Percentiles rank a stretch among this genome's conserved stretches.
phyloP scores from a whole-genome alignment of 1,140 invertebrate genomes.

The Arion vulgaris region DNA sequence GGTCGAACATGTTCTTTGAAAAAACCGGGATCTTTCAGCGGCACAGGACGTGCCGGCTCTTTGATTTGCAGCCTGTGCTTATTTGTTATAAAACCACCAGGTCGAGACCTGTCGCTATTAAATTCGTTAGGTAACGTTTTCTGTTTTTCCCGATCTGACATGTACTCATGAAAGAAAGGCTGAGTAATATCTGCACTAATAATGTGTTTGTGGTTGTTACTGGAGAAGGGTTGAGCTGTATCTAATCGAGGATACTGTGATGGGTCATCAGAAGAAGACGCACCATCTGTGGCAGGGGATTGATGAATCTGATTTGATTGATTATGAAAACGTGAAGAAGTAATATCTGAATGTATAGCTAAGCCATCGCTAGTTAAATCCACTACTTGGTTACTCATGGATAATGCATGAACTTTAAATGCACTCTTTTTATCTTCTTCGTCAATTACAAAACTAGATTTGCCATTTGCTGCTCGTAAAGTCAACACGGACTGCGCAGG shows the following conservation, averaged over 20 bases:
- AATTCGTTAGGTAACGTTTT: constrained; percentile 5
- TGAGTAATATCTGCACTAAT: neutral
- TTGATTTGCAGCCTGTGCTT: neutral
- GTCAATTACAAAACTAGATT: neutral
- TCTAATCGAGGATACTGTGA: neutral
- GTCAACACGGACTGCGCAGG: neutral
- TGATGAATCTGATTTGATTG: neutral
- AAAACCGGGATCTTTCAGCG: neutral
- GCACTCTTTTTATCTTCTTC: constrained; percentile 27
- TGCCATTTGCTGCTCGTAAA: neutral
- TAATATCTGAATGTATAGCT: neutral
- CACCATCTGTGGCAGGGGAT: neutral
- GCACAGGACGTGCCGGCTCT: neutral
- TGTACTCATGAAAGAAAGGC: neutral
- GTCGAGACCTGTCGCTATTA: constrained; percentile 23
- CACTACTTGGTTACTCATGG: constrained; percentile 6
- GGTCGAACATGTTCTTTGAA: constrained; percentile 18
- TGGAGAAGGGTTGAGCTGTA: neutral
- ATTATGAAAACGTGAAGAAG: neutral
- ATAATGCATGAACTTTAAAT: neutral
- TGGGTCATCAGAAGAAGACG: neutral
- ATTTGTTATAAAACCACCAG: constrained; percentile 25
- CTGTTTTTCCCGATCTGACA: neutral
- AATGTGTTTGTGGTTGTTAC: neutral
- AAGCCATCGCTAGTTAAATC: neutral